phyloP scores from a whole-genome alignment of 1,140 invertebrate species.

The Cepaea nemoralis region DNA sequence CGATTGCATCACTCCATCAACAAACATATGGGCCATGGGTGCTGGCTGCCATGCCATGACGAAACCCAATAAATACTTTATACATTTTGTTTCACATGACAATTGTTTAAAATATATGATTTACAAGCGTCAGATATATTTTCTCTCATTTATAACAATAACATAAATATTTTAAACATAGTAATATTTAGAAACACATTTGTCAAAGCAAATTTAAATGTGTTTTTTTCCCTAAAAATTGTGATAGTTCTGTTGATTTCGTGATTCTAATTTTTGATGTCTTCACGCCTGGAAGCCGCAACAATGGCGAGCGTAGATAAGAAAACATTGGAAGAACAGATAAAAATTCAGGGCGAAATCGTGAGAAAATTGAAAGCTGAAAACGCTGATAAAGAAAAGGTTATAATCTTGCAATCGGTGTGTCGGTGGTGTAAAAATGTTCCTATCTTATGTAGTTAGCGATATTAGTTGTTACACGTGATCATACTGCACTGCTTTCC shows the following conservation, averaged over 20 bases:
- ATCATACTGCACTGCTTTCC: no score
- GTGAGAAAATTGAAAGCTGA: constrained; percentile 85
- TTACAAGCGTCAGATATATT: no score
- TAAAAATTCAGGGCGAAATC: constrained; percentile 84
- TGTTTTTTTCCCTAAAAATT: background rate
- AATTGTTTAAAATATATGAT: no score
- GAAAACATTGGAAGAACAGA: constrained; percentile 74
- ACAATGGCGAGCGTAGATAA: constrained; percentile 45
- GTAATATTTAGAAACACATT: background rate
- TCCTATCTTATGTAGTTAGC: no score
- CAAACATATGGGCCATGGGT: background rate
- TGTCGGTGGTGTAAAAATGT: no score
- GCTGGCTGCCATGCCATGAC: no score
- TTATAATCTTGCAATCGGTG: no score
- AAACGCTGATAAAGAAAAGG: constrained; percentile 77
- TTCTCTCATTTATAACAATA: no score
- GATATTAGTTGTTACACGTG: no score
- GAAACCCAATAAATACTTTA: background rate
- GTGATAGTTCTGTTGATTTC: constrained; percentile 7
- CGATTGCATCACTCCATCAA: background rate
- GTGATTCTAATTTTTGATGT: background rate
- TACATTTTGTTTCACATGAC: no score
- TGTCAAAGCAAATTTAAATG: constrained; percentile 11
- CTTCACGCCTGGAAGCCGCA: background rate
- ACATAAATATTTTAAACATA: no score